Conservation (phyloP, 2,113 vertebrate genomes). For the Pelusios castaneus region DNA sequence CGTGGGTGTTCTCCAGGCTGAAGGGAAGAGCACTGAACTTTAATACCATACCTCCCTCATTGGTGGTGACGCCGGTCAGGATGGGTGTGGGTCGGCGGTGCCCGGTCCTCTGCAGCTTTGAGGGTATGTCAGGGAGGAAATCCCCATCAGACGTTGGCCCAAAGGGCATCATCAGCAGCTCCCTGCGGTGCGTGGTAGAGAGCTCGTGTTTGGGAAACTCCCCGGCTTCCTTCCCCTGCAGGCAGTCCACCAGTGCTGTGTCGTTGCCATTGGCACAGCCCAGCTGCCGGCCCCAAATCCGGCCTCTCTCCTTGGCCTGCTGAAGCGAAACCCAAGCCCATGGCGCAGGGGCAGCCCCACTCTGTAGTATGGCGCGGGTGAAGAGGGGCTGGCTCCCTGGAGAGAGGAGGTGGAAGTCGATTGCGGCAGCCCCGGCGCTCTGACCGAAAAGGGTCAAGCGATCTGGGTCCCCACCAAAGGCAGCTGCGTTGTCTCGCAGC, state of each 20-base stretch:
- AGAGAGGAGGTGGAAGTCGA: constrained; percentile 78
- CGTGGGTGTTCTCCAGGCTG: constrained; percentile 46
- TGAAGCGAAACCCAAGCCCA: constrained; percentile 59
- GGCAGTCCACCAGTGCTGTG: constrained; percentile 63
- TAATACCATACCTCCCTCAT: constrained; percentile 75
- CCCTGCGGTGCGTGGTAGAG: not conserved
- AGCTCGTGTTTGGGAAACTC: constrained; percentile 52
- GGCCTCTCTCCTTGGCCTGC: constrained; percentile 46
- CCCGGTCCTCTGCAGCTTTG: constrained; percentile 53
- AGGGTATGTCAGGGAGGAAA: constrained; percentile 69
- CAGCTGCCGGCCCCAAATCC: constrained; percentile 53
- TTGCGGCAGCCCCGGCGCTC: constrained; percentile 76
- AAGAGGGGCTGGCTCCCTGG: constrained; percentile 75
- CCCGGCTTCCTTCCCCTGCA: constrained; percentile 47
- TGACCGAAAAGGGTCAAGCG: constrained; percentile 80
- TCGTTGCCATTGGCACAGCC: constrained; percentile 55
- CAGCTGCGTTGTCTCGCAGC: constrained; percentile 77
- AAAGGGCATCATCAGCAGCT: constrained; percentile 14
- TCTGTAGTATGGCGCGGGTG: constrained; percentile 76
- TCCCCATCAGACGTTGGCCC: constrained; percentile 70
- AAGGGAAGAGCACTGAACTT: constrained; percentile 65
- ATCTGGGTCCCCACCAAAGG: constrained; percentile 77
- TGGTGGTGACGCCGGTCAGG: constrained; percentile 71
- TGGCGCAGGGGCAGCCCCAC: constrained; percentile 65
- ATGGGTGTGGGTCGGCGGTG: constrained; percentile 68